Evolutionary conservation across 2,888 invertebrate genomes (phyloP).

Genomic region (Alloplasta piceator): DNA sequence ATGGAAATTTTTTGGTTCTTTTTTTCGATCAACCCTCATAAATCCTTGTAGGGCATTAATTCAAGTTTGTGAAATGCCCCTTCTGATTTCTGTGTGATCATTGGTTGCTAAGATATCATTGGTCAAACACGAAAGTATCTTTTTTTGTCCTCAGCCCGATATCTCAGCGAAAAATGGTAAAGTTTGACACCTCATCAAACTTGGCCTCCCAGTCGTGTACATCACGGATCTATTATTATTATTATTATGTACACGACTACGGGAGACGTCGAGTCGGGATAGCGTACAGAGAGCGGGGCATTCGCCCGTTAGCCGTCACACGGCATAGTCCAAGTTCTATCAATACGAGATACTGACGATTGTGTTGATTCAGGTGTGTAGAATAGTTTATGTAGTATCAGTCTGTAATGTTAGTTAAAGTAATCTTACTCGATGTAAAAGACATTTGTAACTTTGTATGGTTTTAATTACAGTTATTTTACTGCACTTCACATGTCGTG

Average conservation of each 20-base stretch:
- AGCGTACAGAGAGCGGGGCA: constrained; percentile 14
- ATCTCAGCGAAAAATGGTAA: too few species aligned
- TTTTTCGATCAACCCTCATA: too few species aligned
- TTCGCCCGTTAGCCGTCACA: constrained; percentile 15
- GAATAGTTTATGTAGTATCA: neutral
- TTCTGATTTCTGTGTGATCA: too few species aligned
- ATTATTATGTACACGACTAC: neutral
- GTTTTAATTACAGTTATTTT: neutral
- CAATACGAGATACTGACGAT: constrained; percentile 21
- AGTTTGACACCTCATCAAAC: constrained; percentile 30
- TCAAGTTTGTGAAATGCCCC: too few species aligned
- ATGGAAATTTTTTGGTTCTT: too few species aligned
- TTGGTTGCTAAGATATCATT: too few species aligned
- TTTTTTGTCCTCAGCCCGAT: too few species aligned
- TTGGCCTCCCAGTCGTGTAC: constrained; percentile 31
- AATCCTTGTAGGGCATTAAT: too few species aligned
- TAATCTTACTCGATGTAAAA: too few species aligned
- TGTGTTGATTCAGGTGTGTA: constrained; percentile 35
- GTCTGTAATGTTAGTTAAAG: too few species aligned
- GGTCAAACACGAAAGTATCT: too few species aligned
- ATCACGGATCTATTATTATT: constrained; percentile 3
- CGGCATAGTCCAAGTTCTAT: neutral
- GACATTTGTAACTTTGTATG: too few species aligned
- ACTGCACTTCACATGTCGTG: neutral
- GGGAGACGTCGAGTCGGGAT: constrained; percentile 15